A percentile compares a stretch with the other conserved stretches of the same genome.
Evolutionary conservation across 1,140 invertebrate genomes (phyloP).

Genomic region (Bemisia tabaci): DNA sequence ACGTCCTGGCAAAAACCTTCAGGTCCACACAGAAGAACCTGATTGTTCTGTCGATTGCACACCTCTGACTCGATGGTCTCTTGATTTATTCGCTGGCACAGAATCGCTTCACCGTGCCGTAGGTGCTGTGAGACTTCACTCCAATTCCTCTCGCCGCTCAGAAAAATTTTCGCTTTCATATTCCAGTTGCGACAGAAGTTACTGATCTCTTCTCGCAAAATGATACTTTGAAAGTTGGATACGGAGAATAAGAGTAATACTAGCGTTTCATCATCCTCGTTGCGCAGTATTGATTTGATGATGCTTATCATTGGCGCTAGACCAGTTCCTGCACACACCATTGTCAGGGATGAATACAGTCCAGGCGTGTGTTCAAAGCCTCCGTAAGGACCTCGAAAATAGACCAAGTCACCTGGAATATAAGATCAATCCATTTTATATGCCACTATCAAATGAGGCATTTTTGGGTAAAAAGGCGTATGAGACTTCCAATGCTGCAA

Average conservation of each 20-base stretch:
- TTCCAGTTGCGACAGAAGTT: neutral
- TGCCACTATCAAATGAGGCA: no score
- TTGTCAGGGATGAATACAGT: conserved; percentile 35
- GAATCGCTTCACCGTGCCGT: neutral
- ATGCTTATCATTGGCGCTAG: conserved; percentile 49
- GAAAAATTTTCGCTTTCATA: neutral
- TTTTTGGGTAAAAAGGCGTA: no score
- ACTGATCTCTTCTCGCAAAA: neutral
- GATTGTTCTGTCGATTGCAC: neutral
- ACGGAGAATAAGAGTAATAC: conserved; percentile 22
- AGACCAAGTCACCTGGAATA: conserved; percentile 35
- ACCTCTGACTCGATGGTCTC: neutral
- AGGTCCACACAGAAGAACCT: neutral
- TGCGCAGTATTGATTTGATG: conserved; percentile 39
- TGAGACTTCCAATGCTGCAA: no score
- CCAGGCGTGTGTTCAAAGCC: conserved; percentile 36
- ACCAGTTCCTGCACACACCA: conserved; percentile 54
- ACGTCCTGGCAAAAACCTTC: neutral
- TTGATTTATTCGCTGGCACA: neutral
- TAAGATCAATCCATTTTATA: no score
- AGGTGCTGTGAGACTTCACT: neutral
- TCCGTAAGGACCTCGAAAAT: conserved; percentile 52
- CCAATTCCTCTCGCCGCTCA: neutral
- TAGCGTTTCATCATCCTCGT: conserved; percentile 46
- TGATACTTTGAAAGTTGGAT: neutral